A percentile compares a stretch with the other conserved stretches of the same genome.
phyloP scores from a whole-genome alignment of 2,113 vertebrate genomes.

The Stomatorhinus ivindoensis region DNA sequence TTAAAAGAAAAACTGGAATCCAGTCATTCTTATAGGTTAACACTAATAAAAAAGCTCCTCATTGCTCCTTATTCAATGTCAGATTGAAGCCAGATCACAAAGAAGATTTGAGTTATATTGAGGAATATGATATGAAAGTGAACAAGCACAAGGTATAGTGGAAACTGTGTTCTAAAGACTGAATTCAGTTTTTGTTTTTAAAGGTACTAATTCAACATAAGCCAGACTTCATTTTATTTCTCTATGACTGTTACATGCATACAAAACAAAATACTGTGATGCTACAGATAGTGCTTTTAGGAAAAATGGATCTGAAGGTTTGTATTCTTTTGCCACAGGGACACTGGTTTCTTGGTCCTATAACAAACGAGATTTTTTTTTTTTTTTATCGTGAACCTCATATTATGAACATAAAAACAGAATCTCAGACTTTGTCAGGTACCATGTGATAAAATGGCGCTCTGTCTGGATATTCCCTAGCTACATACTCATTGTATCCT shows the following conservation, averaged over 20 bases:
- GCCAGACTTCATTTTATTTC: neutral
- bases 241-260: neutral
- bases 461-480: neutral
- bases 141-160: neutral
- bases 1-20: neutral
- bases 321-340: no score
- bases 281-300: neutral
- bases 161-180: neutral
- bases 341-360: neutral
- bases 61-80: neutral
- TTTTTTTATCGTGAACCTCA: neutral
- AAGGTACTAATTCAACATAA: neutral
- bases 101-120: neutral
- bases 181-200: neutral
- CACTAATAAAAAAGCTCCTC: neutral
- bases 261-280: neutral
- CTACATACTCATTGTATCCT: neutral
- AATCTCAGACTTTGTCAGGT: neutral
- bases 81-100: neutral
- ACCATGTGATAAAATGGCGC: neutral
- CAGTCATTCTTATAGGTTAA: neutral
- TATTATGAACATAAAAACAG: neutral
- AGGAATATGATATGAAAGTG: neutral
- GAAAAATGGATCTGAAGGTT: neutral
- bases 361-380: neutral